Percentiles rank a stretch among this genome's conserved stretches.
Conservation (phyloP, 2,797 vertebrate genomes). For the Pseudochirops cupreus region DNA sequence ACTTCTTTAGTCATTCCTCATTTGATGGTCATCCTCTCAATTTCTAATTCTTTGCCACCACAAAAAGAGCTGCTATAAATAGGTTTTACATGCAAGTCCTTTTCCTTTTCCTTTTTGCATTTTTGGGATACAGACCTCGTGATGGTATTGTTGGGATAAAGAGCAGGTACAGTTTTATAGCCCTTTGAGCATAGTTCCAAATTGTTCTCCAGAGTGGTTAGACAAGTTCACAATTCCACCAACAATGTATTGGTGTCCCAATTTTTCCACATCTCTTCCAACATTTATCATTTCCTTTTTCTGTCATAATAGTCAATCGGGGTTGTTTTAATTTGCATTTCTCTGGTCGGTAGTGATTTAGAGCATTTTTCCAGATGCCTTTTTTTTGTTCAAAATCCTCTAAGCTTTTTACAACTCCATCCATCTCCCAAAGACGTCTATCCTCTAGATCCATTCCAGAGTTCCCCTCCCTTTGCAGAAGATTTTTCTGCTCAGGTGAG, state of each 20-base stretch:
- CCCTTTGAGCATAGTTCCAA: neutral
- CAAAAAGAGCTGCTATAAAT: neutral
- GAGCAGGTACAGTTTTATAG: neutral
- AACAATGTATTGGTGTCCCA: neutral
- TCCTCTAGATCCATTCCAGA: neutral
- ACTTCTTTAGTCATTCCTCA: neutral
- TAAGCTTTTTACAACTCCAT: conserved; percentile 13
- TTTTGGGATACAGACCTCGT: neutral
- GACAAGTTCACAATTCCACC: neutral
- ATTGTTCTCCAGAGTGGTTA: neutral
- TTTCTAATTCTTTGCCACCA: neutral
- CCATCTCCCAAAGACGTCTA: conserved; percentile 16
- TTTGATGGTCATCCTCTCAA: neutral
- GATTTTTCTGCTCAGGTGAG: neutral
- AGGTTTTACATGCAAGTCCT: neutral
- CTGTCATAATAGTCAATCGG: neutral
- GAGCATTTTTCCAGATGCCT: neutral
- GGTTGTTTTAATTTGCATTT: neutral
- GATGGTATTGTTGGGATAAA: neutral
- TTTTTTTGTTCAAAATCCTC: conserved; percentile 18
- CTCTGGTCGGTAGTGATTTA: neutral
- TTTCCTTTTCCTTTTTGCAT: neutral
- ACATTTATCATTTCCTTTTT: neutral
- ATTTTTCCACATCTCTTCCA: neutral
- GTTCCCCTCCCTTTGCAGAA: neutral